Evolutionary conservation across 2,888 invertebrate genomes (phyloP), one percentile per base, ranked within the genome.

Genomic region (Ceriagrion tenellum): DNA sequence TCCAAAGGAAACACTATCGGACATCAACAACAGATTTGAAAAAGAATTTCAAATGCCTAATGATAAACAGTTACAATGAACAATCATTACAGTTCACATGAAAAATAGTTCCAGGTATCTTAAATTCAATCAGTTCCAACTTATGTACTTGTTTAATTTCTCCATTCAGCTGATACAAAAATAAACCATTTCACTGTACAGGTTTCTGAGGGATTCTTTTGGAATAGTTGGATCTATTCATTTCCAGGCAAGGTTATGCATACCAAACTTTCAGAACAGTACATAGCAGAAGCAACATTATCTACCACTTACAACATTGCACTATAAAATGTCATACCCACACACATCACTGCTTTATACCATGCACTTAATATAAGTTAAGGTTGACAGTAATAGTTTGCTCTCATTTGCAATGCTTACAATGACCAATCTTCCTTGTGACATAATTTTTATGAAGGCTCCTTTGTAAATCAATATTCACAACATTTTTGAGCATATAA

Each of bases 291-390:
- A 93, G 93, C 93, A 93, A 93, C 63, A 69, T 93, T 40, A 74
- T 93, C 93, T 93, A 93, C 93, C 93, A 93, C 93, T 93, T 93
- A 93, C 93, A 93, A 93, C 93, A 93, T 93, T 93, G 93, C 93
- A 93, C 93, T 93, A 93, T 93, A 93, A 91, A 93, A 93, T 69
- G 69, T 93, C 93, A 69, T 93, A 93, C 93, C 93, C 93, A 93
- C 69, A 74, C 93, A 93, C 63, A 69, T 93, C 93, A 93, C 93
- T 93, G 63, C 40, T 81, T 93, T 69, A 69, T 93, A 93, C 93
- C 93, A 93, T 69, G 69, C 93, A 93, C 93, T 93, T 93, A 93
- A 93, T 93, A 93, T 93, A 93, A 93, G 93, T 93, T 93, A 93
- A 93, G 93, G 69, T 93, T 93, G 93, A 93, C 93, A 69, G 63